Evolutionary conservation across 2,888 invertebrate species (phyloP), one percentile per base, ranked within the genome.

Genomic region (Cryptocephalus moraei): DNA sequence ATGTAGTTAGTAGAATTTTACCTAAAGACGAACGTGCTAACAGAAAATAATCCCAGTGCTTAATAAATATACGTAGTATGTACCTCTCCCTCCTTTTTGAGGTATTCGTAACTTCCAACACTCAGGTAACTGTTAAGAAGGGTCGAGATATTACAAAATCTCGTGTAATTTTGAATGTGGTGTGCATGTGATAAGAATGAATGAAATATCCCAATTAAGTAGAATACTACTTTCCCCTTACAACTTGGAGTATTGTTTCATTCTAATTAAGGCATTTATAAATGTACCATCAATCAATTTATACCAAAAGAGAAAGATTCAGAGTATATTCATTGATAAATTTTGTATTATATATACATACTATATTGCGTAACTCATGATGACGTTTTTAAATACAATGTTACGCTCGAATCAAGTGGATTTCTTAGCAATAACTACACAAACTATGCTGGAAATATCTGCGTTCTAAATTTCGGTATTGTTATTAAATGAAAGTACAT

Each of bases 211-310:
- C 48, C 46, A 52, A 50, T 49, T 8, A 13, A 8, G 52, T 57
- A 56, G 54, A 45, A 47, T 49, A 53, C 22, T 22, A 22, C 22
- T 22, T 22, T 22, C 52, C 50, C 51, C 54, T 50, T 54, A 57
- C 51, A 56, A 51, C 55, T 56, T 54, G 56, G 57, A 62, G 60
- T 61, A 59, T 61, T 60, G 55, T 59, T 59, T 61, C 58, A 22
- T 59, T 58, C 54, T 57, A 57, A 57, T 60, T 61, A 62, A 61
- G 60, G 68, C 67, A 68, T 69, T 68, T 69, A 67, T 63, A 59
- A 58, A 56, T 57, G 59, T 61, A 64, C 62, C 61, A 61, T 63
- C 56, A 49, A 55, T 61, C 58, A 61, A 53, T 58, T 59, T 55
- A 58, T 60, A 62, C 59, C 61, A 62, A 62, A 62, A 61, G 14